Conservation (phyloP, 2,113 vertebrate species). For the Dasypus novemcinctus region DNA sequence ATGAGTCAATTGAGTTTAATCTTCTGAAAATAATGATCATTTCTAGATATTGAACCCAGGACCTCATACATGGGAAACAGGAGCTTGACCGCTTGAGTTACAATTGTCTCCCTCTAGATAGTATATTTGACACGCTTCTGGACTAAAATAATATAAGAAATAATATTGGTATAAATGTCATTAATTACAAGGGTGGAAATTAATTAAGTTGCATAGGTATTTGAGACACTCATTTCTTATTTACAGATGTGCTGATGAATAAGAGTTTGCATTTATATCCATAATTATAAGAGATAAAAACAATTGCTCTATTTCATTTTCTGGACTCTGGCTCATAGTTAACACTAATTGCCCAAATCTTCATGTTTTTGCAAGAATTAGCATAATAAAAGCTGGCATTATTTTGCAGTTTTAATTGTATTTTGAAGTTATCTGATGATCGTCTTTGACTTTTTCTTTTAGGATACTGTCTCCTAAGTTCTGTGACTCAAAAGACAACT, state of each 20-base stretch:
- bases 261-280: neutral
- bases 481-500: neutral
- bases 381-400: neutral
- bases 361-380: slow-evolving; percentile 24
- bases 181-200: neutral
- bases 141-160: neutral
- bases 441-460: slow-evolving; percentile 19
- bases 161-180: neutral
- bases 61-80: too few species aligned
- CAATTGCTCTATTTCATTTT: slow-evolving; percentile 5
- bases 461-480: neutral
- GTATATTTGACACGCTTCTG: neutral
- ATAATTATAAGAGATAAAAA: neutral
- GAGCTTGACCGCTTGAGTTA: too few species aligned
- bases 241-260: slow-evolving; percentile 34
- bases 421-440: neutral
- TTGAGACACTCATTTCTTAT: neutral
- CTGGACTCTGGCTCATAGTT: neutral
- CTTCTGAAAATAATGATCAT: slow-evolving; percentile 49
- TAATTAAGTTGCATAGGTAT: slow-evolving; percentile 1
- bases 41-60: neutral
- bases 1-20: slow-evolving; percentile 34
- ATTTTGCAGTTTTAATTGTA: slow-evolving; percentile 35
- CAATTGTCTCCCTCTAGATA: neutral
- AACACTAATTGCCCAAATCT: neutral